These are phyloP conservation scores for Melanerpes aurifrons DNA, from an alignment of 2,113 vertebrate genomes.

Conservation along the genomic window DNA sequence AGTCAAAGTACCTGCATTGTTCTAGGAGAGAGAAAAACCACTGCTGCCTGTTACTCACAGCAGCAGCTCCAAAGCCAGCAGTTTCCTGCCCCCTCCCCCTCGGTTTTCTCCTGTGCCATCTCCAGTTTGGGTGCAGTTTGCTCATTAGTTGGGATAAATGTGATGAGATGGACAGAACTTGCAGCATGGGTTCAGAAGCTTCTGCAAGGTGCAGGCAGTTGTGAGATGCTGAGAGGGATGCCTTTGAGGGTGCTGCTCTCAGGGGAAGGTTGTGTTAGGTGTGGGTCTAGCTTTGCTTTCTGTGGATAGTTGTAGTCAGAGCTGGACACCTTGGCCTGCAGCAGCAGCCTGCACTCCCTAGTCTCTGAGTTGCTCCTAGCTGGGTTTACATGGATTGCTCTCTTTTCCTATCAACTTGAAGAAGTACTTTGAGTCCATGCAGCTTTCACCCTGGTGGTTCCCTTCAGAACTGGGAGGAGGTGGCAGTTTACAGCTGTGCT, in stretches of 20 bases:
- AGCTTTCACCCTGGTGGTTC: conserved; percentile 53
- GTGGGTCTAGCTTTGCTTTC: neutral
- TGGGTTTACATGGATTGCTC: neutral
- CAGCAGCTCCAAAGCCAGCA: neutral
- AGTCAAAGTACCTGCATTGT: neutral
- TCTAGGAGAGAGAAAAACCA: neutral
- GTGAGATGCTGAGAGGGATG: neutral
- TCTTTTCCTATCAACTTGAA: neutral
- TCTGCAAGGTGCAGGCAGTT: neutral
- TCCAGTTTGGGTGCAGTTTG: neutral
- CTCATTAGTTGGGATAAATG: neutral
- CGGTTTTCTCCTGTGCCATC: neutral
- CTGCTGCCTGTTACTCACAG: neutral
- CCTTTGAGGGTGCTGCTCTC: too few species aligned
- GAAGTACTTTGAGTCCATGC: conserved; percentile 33
- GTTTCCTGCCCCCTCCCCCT: neutral
- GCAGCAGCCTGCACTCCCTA: neutral
- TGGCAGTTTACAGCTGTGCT: conserved; percentile 58
- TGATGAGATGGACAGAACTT: neutral
- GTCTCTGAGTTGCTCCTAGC: neutral
- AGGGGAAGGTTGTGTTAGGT: neutral
- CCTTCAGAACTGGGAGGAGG: conserved; percentile 40
- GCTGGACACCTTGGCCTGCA: neutral
- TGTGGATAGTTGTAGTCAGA: neutral
- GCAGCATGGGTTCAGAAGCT: neutral